Conservation (phyloP, 1,140 invertebrate species). For the Arctopsyche grandis region DNA sequence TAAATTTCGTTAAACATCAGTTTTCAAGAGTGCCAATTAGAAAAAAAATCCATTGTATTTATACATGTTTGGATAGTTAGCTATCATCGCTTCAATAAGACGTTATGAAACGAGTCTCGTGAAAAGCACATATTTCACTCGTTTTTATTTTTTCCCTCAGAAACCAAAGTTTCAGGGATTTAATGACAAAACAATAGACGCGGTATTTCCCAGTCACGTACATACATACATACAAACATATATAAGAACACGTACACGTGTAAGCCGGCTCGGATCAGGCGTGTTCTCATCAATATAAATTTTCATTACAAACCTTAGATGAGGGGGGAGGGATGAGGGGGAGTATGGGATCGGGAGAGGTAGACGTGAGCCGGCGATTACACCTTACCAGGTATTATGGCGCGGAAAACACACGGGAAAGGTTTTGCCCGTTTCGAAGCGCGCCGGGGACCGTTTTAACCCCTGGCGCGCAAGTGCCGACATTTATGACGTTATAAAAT, state of each 20-base stretch:
- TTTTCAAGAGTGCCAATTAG: no score
- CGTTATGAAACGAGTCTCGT: no score
- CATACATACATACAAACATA: background rate
- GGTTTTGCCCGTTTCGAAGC: background rate
- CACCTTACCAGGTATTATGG: slow-evolving; percentile 1
- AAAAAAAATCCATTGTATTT: no score
- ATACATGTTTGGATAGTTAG: no score
- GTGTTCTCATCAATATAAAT: slow-evolving; percentile 7
- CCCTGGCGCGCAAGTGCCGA: slow-evolving; percentile 5
- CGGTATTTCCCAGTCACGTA: background rate
- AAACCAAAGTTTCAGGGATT: background rate
- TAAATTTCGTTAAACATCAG: no score
- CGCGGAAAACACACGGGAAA: background rate
- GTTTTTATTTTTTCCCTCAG: no score
- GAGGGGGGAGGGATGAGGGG: no score
- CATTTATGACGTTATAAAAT: slow-evolving; percentile 37
- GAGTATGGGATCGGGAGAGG: background rate
- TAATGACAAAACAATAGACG: background rate
- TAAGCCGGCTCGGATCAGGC: background rate
- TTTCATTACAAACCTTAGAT: slow-evolving; percentile 3
- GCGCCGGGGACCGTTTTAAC: no score
- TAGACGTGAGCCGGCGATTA: background rate
- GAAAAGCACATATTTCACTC: no score
- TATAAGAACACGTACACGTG: background rate
- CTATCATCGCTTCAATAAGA: no score